These are phyloP conservation scores for Lagocephalus sceleratus DNA, from an alignment of 2,797 vertebrate species.

Conservation along the genomic window DNA sequence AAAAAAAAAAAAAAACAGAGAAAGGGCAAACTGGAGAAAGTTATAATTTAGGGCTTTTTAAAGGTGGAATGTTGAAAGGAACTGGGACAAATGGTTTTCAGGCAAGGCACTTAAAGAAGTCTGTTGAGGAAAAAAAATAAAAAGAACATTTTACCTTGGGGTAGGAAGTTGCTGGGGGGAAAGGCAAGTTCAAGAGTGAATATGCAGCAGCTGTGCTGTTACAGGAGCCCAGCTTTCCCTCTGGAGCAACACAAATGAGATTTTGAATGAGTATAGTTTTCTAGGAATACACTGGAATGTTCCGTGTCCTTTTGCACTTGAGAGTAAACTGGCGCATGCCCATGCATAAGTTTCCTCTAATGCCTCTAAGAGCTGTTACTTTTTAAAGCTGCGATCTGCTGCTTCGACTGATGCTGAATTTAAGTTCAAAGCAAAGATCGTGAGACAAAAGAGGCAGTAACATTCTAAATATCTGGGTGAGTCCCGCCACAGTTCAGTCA, in stretches of 20 bases:
- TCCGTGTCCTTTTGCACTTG: constrained; percentile 53
- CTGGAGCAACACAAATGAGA: constrained; percentile 18
- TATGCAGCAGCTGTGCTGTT: constrained; percentile 30
- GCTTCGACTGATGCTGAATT: constrained; percentile 48
- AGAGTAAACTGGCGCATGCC: constrained; percentile 36
- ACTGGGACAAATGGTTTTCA: constrained; percentile 29
- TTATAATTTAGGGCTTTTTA: neutral
- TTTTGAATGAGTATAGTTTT: constrained; percentile 33
- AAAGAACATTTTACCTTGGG: constrained; percentile 22
- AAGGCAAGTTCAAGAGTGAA: constrained; percentile 49
- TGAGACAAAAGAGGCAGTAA: constrained; percentile 9
- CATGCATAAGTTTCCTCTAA: constrained; percentile 35
- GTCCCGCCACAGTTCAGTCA: no score
- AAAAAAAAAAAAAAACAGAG: no score
- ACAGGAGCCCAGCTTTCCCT: constrained; percentile 18
- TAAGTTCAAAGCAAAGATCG: constrained; percentile 31
- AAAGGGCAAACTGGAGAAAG: neutral
- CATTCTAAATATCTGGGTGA: constrained; percentile 17
- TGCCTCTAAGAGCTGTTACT: constrained; percentile 56
- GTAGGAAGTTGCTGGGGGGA: constrained; percentile 36
- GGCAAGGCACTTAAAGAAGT: constrained; percentile 16
- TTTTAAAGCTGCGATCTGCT: constrained; percentile 56
- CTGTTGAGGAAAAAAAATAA: constrained; percentile 16
- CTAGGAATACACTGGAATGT: constrained; percentile 26
- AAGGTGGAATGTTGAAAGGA: constrained; percentile 15